Evolutionary conservation across 2,113 vertebrate genomes (phyloP).

Genomic region (Tauraco erythrolophus): DNA sequence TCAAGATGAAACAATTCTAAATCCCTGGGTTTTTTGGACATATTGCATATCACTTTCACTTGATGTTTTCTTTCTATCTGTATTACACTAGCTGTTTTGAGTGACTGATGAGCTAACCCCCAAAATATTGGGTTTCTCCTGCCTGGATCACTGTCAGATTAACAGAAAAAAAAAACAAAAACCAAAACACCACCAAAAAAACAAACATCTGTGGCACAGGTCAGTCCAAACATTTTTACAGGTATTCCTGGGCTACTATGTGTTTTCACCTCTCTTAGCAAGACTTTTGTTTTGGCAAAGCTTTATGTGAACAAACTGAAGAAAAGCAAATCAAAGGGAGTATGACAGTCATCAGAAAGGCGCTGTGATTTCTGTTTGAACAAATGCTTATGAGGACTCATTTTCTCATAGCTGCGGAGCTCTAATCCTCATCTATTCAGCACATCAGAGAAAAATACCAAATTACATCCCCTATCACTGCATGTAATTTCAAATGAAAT

Average conservation of each 20-base stretch:
- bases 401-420: slow-evolving; percentile 29
- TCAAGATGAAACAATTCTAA: background rate
- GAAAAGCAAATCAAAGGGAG: slow-evolving; percentile 24
- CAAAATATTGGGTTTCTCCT: background rate
- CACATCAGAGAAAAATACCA: slow-evolving; percentile 20
- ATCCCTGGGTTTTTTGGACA: background rate
- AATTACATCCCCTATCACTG: slow-evolving; percentile 21
- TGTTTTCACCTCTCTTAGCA: background rate
- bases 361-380: slow-evolving; percentile 45
- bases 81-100: background rate
- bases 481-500: slow-evolving; percentile 37
- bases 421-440: slow-evolving; percentile 43
- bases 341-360: background rate
- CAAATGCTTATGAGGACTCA: slow-evolving; percentile 22
- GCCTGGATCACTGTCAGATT: background rate
- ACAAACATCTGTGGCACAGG: background rate
- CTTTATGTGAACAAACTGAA: slow-evolving; percentile 1
- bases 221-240: background rate
- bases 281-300: background rate
- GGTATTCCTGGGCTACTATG: background rate
- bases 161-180: background rate
- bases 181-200: background rate
- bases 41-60: background rate
- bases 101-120: background rate
- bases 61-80: background rate